These are phyloP conservation scores for Melanotaenia boesemani DNA, from an alignment of 2,797 vertebrate genomes.

Conservation along the genomic window DNA sequence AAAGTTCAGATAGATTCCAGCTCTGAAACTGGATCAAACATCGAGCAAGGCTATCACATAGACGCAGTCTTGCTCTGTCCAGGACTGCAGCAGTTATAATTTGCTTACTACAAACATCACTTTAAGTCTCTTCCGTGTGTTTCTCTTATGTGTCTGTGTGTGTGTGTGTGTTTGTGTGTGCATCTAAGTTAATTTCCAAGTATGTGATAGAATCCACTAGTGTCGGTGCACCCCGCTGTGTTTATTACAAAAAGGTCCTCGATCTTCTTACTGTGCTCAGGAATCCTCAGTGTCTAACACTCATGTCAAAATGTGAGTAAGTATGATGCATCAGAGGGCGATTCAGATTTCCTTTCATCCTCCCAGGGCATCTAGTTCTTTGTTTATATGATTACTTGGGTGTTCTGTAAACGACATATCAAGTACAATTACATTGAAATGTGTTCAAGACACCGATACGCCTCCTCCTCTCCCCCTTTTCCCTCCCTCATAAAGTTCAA, in stretches of 20 bases:
- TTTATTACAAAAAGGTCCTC: conserved; percentile 67
- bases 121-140: conserved; percentile 69
- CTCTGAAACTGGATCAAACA: conserved; percentile 63
- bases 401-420: conserved; percentile 85
- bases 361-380: conserved; percentile 73
- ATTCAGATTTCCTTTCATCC: conserved; percentile 80
- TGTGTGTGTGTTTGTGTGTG: conserved; percentile 6
- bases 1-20: conserved; percentile 61
- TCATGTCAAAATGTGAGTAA: conserved; percentile 73
- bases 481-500: conserved; percentile 74
- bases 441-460: conserved; percentile 76
- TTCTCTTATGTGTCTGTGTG: conserved; percentile 22
- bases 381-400: conserved; percentile 85
- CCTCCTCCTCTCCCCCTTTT: conserved; percentile 13
- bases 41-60: conserved; percentile 51
- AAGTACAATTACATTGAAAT: conserved; percentile 84
- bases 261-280: conserved; percentile 56
- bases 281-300: conserved; percentile 52
- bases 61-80: conserved; percentile 17
- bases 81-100: conserved; percentile 53
- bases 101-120: conserved; percentile 66
- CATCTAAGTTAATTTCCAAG: conserved; percentile 51
- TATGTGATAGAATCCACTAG: conserved; percentile 59
- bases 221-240: conserved; percentile 56
- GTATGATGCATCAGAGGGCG: conserved; percentile 74